Conservation (phyloP, 2,797 vertebrate genomes). For the Percopsis omiscomaycus region DNA sequence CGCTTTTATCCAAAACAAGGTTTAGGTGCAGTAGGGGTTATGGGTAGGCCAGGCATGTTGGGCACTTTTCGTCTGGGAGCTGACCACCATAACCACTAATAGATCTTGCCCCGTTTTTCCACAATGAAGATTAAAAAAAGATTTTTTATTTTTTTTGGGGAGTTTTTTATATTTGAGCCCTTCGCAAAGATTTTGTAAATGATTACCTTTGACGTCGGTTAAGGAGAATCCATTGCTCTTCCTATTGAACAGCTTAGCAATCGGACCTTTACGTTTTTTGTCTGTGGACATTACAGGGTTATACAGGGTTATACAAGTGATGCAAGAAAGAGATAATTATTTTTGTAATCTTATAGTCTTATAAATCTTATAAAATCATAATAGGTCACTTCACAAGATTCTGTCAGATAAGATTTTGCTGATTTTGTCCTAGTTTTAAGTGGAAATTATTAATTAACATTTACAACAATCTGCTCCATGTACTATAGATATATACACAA, state of each 20-base stretch:
- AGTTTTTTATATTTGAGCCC: background rate
- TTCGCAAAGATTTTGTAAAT: background rate
- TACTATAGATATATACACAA: background rate
- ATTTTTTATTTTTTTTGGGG: background rate
- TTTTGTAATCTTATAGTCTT: background rate
- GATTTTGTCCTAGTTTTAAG: background rate
- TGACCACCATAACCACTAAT: too few relatives aligned
- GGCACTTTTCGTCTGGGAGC: too few relatives aligned
- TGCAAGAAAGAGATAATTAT: background rate
- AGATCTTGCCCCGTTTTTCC: too few relatives aligned
- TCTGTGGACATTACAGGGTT: slow-evolving; percentile 27
- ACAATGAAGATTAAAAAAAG: background rate
- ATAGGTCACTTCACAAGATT: background rate
- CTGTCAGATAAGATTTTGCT: background rate
- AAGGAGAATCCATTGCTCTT: slow-evolving; percentile 54
- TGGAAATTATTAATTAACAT: background rate
- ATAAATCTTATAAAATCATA: background rate
- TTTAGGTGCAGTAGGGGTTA: too few relatives aligned
- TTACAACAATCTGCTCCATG: background rate
- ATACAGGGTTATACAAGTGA: background rate
- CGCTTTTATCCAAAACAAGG: too few relatives aligned
- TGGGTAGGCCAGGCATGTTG: too few relatives aligned
- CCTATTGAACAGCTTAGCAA: slow-evolving; percentile 55
- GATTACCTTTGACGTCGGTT: slow-evolving; percentile 45
- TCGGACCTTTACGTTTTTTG: slow-evolving; percentile 46